A percentile compares a stretch with the other conserved stretches of the same genome.
These are phyloP conservation scores for Probosciger aterrimus DNA, from an alignment of 2,113 vertebrate species.

Conservation along the genomic window DNA sequence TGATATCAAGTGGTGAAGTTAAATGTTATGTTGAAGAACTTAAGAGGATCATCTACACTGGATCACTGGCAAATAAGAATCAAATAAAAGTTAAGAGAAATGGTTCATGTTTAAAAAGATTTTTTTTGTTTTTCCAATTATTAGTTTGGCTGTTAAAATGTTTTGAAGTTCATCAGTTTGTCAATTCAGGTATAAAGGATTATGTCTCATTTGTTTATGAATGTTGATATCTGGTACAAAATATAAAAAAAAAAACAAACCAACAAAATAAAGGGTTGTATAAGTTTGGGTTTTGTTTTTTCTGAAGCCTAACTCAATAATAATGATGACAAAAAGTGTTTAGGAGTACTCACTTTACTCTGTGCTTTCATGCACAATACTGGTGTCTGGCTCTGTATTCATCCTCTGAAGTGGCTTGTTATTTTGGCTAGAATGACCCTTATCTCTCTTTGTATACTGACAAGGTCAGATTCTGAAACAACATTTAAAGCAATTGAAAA, in stretches of 20 bases:
- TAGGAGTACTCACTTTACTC: neutral
- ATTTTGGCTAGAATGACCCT: neutral
- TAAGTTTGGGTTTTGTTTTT: neutral
- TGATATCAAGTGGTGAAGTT: neutral
- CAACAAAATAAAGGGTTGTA: neutral
- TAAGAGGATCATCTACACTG: neutral
- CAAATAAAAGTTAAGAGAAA: neutral
- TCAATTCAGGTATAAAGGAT: neutral
- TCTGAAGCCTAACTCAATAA: neutral
- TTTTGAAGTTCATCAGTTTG: neutral
- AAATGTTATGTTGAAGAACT: neutral
- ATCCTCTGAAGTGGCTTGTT: neutral
- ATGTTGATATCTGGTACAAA: neutral
- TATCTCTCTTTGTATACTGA: neutral
- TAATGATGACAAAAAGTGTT: neutral
- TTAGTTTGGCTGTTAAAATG: neutral
- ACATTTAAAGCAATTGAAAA: conserved; percentile 6
- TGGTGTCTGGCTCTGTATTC: neutral
- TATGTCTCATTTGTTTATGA: neutral
- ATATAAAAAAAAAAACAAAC: neutral
- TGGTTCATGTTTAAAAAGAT: neutral
- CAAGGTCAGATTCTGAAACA: conserved; percentile 34
- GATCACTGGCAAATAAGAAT: neutral
- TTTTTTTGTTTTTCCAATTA: neutral
- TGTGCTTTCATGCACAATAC: neutral